phyloP scores from a whole-genome alignment of 1,140 invertebrate species.

The Aphidius gifuensis region DNA sequence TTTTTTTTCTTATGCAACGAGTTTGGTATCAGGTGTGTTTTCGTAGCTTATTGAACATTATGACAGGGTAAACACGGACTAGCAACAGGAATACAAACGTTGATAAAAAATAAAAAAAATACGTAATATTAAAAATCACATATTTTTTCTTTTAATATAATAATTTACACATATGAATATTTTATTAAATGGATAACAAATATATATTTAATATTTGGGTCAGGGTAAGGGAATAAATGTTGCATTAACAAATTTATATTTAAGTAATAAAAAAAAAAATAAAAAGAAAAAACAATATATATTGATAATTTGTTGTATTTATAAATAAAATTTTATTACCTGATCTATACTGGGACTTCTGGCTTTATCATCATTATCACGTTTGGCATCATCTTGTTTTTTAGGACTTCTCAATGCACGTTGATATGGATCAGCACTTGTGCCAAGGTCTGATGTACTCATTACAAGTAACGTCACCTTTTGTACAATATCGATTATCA shows the following conservation, averaged over 20 bases:
- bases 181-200: no score
- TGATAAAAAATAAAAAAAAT: not conserved
- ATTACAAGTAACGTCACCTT: constrained; percentile 85
- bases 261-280: not conserved
- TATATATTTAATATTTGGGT: no score
- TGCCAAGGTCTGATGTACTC: constrained; percentile 83
- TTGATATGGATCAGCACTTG: constrained; percentile 81
- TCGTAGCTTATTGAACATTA: constrained; percentile 4
- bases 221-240: no score
- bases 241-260: not conserved
- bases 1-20: no score
- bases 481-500: constrained; percentile 92
- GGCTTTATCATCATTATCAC: constrained; percentile 66
- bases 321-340: constrained; percentile 57
- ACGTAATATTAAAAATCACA: constrained; percentile 45
- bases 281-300: not conserved
- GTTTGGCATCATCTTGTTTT: constrained; percentile 54
- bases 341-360: constrained; percentile 88
- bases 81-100: not conserved
- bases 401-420: constrained; percentile 81
- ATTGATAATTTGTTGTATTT: constrained; percentile 6
- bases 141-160: constrained; percentile 23
- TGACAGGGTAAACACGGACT: not conserved
- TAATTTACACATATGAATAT: constrained; percentile 15
- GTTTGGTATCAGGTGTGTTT: not conserved